Base-by-base conservation (phyloP, 2,797 vertebrate genomes). In the Rhinogobio ventralis region DNA sequence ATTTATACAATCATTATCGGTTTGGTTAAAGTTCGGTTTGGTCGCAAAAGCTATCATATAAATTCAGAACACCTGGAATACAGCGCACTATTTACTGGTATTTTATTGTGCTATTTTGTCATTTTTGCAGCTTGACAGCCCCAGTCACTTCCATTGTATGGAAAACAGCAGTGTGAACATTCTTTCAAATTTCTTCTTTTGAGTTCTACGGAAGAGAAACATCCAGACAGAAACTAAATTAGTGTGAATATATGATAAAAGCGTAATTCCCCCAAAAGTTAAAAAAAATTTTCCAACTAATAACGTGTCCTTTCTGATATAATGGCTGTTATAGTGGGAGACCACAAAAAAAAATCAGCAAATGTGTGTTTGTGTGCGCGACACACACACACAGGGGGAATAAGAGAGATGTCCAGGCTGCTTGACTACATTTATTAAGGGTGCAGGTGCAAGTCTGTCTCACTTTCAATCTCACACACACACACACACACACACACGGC, bases 361-460 rank as follows among this genome's bases (percentile, higher is more conserved):
- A 85, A 79, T 33, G 13, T 62, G 53, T 60, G 60, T 84, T 69
- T 87, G 78, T 85, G 55, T 82, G 57, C 14, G 1, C 8, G 4
- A 71, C 76, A 45, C 55, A 81, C 76, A 79, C 80, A 87, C 86
- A 87, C 88, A 87, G 14, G 88, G 88, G 88, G 88, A 89, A 87
- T 89, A 78, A 82, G 79, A 77, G 77, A 80, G 79, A 85, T 86
- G 79, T 84, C 85, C 87, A 77, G 46, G 19, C 46, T 83, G 83
- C 85, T 83, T 85, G 89, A 79, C 82, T 83, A 67, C 66, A 82
- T 86, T 90, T 90, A 88, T 90, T 89, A 90, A 90, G 87, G 83
- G 86, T 87, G 86, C 89, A 90, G 87, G 73, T 87, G 86, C 89
- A 86, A 81, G 77, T 51, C 80, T 88, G 87, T 88, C 89, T 89